phyloP scores from a whole-genome alignment of 2,113 vertebrate species.

The Rutilus rutilus region DNA sequence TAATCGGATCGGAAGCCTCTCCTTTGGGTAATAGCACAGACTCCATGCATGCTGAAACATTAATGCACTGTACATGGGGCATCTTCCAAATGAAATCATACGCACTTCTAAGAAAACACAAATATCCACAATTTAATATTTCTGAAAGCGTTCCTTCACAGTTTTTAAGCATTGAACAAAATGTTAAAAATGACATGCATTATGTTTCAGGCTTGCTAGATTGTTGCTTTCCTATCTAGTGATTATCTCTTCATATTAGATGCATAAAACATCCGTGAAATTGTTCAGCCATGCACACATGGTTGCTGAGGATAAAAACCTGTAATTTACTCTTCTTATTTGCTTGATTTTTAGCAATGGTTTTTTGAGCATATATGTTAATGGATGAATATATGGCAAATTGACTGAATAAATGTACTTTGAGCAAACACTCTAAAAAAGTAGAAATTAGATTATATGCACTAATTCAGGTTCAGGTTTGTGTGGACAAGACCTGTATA shows the following conservation, averaged over 20 bases:
- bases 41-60: conserved; percentile 71
- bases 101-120: not conserved
- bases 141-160: too few species aligned
- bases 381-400: not conserved
- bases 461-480: not conserved
- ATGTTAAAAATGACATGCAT: not conserved
- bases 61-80: conserved; percentile 72
- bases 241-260: not conserved
- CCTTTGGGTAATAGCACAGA: conserved; percentile 69
- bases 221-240: not conserved
- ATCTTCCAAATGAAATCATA: conserved; percentile 47
- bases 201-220: not conserved
- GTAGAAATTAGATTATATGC: conserved; percentile 4
- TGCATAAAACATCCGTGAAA: not conserved
- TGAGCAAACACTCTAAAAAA: conserved; percentile 11
- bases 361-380: conserved; percentile 15
- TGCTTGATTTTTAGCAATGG: not conserved
- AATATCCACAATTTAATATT: not conserved
- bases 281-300: not conserved
- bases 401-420: conserved; percentile 11
- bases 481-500: too few species aligned
- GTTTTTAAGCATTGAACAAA: not conserved
- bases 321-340: conserved; percentile 1
- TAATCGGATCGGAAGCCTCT: conserved; percentile 61
- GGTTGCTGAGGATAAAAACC: conserved; percentile 16